Evolutionary conservation across 2,113 vertebrate species (phyloP).

Genomic region (Heteronetta atricapilla): DNA sequence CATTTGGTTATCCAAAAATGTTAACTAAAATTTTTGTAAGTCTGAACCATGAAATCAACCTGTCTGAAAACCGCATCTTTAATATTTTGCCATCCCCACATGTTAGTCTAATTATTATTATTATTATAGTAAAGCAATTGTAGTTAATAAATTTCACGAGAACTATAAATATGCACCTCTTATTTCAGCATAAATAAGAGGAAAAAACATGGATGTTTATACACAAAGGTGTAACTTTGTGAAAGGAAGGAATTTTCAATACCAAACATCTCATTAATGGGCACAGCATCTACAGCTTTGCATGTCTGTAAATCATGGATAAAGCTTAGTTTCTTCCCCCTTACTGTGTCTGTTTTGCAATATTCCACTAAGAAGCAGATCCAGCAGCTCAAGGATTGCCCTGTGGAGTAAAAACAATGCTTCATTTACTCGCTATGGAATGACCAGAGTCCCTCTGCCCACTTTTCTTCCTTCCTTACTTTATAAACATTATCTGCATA

Average conservation of each 20-base stretch:
- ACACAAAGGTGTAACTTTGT: neutral
- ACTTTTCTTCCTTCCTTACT: slow-evolving; percentile 12
- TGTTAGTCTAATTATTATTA: neutral
- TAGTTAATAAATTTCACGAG: neutral
- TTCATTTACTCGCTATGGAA: slow-evolving; percentile 7
- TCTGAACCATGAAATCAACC: neutral
- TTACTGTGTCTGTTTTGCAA: slow-evolving; percentile 24
- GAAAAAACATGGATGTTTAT: neutral
- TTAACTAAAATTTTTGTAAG: neutral
- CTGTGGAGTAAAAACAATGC: slow-evolving; percentile 34
- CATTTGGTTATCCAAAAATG: neutral
- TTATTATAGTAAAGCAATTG: neutral
- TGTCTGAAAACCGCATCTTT: neutral
- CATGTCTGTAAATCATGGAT: neutral
- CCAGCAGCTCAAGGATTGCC: neutral
- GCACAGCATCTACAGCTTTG: neutral
- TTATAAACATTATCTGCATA: neutral
- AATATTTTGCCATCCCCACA: neutral
- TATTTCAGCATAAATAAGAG: neutral
- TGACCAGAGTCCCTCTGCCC: neutral
- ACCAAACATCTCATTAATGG: neutral
- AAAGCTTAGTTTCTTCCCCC: slow-evolving; percentile 30
- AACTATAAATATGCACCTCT: neutral
- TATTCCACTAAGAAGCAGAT: slow-evolving; percentile 8
- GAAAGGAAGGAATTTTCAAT: slow-evolving; percentile 28